Evolutionary conservation across 2,797 vertebrate species (phyloP).

Genomic region (Anolis apletophallus): DNA sequence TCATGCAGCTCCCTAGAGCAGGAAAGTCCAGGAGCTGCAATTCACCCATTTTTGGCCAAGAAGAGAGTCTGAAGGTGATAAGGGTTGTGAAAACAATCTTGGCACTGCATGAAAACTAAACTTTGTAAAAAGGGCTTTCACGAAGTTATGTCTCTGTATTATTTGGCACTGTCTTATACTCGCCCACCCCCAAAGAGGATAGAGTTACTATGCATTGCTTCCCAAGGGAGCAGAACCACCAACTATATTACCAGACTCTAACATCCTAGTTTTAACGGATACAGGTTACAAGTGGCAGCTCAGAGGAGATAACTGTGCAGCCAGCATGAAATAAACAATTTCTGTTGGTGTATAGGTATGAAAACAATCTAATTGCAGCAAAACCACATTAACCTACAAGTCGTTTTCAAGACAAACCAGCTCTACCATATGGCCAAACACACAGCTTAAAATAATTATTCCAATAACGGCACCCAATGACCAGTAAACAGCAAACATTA

Average conservation of each 20-base stretch:
- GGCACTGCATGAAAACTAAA: no score
- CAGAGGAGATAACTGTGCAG: neutral
- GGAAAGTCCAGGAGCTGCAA: no score
- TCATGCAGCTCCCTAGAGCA: no score
- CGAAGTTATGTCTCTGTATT: neutral
- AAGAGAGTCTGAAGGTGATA: no score
- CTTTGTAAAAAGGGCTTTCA: no score
- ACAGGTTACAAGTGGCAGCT: slow-evolving; percentile 14
- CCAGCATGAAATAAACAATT: slow-evolving; percentile 11
- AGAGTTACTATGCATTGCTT: neutral
- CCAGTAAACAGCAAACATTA: slow-evolving; percentile 21
- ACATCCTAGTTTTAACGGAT: slow-evolving; percentile 1
- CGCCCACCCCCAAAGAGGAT: no score
- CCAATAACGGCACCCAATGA: slow-evolving; percentile 12
- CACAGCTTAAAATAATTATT: slow-evolving; percentile 5
- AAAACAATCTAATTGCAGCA: slow-evolving; percentile 22
- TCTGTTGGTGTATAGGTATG: neutral
- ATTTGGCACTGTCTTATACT: neutral
- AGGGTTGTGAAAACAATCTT: no score
- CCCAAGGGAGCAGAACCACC: slow-evolving; percentile 1
- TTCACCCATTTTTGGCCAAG: no score
- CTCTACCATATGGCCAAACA: neutral
- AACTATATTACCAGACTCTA: neutral
- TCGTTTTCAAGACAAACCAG: slow-evolving; percentile 33
- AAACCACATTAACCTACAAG: slow-evolving; percentile 10